Conservation (phyloP, 2,888 invertebrate genomes). For the Tetramorium bicarinatum region DNA sequence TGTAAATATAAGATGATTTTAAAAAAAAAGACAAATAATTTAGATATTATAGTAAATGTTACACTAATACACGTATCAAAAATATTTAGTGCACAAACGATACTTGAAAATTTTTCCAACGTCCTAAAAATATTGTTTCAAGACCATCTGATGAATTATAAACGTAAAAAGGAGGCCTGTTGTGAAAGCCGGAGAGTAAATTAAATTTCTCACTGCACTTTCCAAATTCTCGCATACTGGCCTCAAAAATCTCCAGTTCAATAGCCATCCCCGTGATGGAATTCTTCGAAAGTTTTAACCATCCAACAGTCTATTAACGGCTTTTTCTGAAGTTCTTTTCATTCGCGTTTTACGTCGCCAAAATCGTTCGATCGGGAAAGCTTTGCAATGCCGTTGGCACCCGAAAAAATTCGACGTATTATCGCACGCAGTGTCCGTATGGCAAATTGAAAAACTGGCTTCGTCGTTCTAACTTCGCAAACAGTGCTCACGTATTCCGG, state of each 20-base stretch:
- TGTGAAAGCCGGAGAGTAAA: conserved; percentile 13
- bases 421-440: conserved; percentile 44
- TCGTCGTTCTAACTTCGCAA: conserved; percentile 43
- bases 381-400: conserved; percentile 46
- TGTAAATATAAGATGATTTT: background rate
- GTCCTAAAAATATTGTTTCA: conserved; percentile 1
- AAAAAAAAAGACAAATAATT: background rate
- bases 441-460: conserved; percentile 58
- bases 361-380: conserved; percentile 50
- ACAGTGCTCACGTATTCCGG: conserved; percentile 47
- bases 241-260: conserved; percentile 44
- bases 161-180: background rate
- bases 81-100: background rate
- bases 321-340: conserved; percentile 54
- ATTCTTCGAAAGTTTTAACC: conserved; percentile 52
- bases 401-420: conserved; percentile 56
- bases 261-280: conserved; percentile 32
- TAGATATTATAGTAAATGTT: background rate
- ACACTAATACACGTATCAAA: background rate
- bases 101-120: background rate
- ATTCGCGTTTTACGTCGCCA: conserved; percentile 48
- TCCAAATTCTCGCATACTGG: conserved; percentile 29
- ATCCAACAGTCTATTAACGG: conserved; percentile 51
- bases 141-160: background rate
- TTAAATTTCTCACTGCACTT: conserved; percentile 43